Evolutionary conservation across 2,113 vertebrate genomes (phyloP), one percentile per base, ranked within the genome.

Genomic region (Emydura subglobosa): DNA sequence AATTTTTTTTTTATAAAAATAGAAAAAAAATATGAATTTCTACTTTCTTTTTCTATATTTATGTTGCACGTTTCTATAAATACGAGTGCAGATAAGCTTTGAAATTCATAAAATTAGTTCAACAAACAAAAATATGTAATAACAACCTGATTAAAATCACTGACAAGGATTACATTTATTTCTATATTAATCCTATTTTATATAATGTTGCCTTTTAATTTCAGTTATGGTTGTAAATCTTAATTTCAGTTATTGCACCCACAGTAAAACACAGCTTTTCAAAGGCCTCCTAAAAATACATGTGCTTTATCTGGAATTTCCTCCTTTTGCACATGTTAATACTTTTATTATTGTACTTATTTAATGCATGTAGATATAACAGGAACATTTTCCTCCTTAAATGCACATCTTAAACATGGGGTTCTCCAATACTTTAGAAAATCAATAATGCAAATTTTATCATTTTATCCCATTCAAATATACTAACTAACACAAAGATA

Each of bases 21-120:
- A 42, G 7, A 11, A 9, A 0, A 31, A 27, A 4, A 0, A 0
- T 4, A 27, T 34, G 19, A 5, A 65, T 65, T 65, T 7, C 61
- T 65, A 31, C 14, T 34, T 65, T 65, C 31, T 3, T 12, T 12
- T 10, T 34, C 31, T 65, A 65, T 16, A 65, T 65, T 81, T 85
- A 21, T 31, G 10, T 24, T 42, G 3, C 53, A 55, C 13, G 17
- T 22, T 79, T 12, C 39, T 49, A 54, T 6, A 16, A 1, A 76
- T 4, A 65, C 21, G 79, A 13, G 42, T 55, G 44, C 0, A 31
- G n/a, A 19, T 78, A 5, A 74, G 4, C 16, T 25, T 55, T 9
- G 31, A 89, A 51, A 61, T 27, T 29, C 57, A 59, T 59, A 61
- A 14, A 68, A 81, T 10, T 39, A 42, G 17, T 1, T 22, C 1